Conservation (phyloP, 2,888 invertebrate genomes). For the Platynereis dumerilii region DNA sequence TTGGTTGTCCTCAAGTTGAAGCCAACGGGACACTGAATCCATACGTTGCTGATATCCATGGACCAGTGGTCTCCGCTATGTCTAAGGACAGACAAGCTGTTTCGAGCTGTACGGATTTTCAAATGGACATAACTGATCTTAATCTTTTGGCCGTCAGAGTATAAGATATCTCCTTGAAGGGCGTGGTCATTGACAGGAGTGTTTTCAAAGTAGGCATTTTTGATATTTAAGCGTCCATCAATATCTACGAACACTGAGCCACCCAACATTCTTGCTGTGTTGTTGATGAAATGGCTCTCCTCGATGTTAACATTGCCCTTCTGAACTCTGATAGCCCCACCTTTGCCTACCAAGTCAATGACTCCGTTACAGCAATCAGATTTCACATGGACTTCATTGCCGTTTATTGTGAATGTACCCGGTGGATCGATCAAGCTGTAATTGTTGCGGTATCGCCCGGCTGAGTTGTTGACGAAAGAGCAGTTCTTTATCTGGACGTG, state of each 20-base stretch:
- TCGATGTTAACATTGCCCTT: constrained; percentile 29
- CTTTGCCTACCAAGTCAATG: constrained; percentile 39
- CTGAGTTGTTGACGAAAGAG: constrained; percentile 33
- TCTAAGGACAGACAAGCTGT: constrained; percentile 35
- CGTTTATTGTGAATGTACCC: constrained; percentile 28
- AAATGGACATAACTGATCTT: constrained; percentile 30
- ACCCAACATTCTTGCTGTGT: constrained; percentile 36
- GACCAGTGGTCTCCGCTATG: constrained; percentile 40
- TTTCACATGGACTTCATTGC: constrained; percentile 35
- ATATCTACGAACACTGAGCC: constrained; percentile 38
- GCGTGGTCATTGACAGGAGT: constrained; percentile 30
- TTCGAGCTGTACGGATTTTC: constrained; percentile 28
- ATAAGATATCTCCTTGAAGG: constrained; percentile 40
- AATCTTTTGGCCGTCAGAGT: constrained; percentile 36
- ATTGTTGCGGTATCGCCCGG: constrained; percentile 31
- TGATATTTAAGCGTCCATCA: constrained; percentile 29
- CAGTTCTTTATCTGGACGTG: constrained; percentile 27
- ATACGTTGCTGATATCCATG: constrained; percentile 37
- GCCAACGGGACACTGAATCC: constrained; percentile 38
- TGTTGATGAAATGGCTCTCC: constrained; percentile 33
- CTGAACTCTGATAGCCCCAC: constrained; percentile 37
- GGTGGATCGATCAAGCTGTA: constrained; percentile 27
- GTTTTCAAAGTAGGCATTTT: constrained; percentile 33
- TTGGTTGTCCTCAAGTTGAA: constrained; percentile 38
- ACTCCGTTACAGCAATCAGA: constrained; percentile 37